Evolutionary conservation across 2,797 vertebrate genomes (phyloP), one percentile per base, ranked within the genome.

Genomic region (Ispidina lecontei): DNA sequence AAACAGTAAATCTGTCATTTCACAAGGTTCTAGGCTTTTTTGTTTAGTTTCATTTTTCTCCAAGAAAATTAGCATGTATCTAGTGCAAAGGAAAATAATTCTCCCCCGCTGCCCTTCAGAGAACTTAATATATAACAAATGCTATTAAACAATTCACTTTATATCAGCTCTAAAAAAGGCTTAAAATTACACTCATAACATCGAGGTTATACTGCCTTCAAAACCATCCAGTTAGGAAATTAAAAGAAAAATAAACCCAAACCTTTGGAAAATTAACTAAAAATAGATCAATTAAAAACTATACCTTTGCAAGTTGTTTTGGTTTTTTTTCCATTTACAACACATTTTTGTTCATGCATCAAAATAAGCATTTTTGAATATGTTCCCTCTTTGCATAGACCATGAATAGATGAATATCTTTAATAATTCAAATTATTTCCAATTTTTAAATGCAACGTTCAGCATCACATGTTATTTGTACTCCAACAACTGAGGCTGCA

Each of bases 81-180:
- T 64, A 89, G 49, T 67, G 89, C 74, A 91, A 94, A 88, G 80
- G 81, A 90, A 96, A 97, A 85, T n/a, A 84, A 84, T 74, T 90
- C 91, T 94, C 83, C 60, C 81, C 52, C 2, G 2, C 54, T 74
- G 87, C 89, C 90, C 95, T 84, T 68, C 25, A 41, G 69, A 77
- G 87, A 96, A 93, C 81, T 95, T 90, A 87, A 77, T 19, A 80
- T 29, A 14, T 23, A 87, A 55, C 90, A 81, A 93, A 91, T 8
- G 39, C 64, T 52, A 22, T 43, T 29, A 93, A 89, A 92, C 84
- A 94, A 93, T 6, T 33, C 84, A 75, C 80, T 93, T 90, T 67
- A 35, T 79, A 84, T 81, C 92, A 72, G 80, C 93, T 94, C 84
- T 82, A 41, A 69, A 37, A 96, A 94, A 80, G 71, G 76, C 95